Evolutionary conservation across 2,888 invertebrate genomes (phyloP).

Genomic region (Gryllus longicercus): DNA sequence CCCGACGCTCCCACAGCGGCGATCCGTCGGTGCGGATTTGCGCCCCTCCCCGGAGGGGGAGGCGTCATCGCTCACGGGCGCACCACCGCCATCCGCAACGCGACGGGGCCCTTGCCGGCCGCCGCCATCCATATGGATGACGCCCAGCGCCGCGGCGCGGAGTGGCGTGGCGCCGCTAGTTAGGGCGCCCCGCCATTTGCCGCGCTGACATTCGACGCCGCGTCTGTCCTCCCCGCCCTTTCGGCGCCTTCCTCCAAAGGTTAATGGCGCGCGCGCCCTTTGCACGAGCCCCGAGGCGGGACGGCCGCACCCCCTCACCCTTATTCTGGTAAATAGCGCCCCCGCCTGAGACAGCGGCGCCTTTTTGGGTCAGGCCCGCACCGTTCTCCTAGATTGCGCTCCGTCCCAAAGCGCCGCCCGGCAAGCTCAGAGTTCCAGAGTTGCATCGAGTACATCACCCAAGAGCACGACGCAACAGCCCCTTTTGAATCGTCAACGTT

Average conservation of each 20-base stretch:
- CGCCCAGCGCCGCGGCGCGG: neutral
- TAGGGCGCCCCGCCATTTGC: neutral
- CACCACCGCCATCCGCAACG: neutral
- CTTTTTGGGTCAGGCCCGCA: too few relatives aligned
- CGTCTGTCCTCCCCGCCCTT: neutral
- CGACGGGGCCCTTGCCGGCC: neutral
- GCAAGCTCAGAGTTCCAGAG: too few relatives aligned
- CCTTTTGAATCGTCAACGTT: too few relatives aligned
- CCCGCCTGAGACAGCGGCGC: too few relatives aligned
- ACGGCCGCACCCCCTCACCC: neutral
- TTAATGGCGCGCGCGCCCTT: neutral
- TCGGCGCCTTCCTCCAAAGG: neutral
- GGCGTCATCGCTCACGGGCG: too few relatives aligned
- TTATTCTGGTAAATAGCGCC: too few relatives aligned
- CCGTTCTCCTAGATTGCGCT: too few relatives aligned
- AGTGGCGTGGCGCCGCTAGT: neutral
- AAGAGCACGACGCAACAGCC: too few relatives aligned
- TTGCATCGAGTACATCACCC: too few relatives aligned
- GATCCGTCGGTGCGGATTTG: neutral
- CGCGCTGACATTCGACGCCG: neutral
- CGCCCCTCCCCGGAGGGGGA: too few relatives aligned
- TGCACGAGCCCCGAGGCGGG: neutral
- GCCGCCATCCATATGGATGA: neutral
- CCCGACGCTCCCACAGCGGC: neutral
- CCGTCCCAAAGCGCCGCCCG: too few relatives aligned